Evolutionary conservation across 2,797 vertebrate genomes (phyloP), one percentile per base, ranked within the genome.

Genomic region (Microctenopoma lineatum): DNA sequence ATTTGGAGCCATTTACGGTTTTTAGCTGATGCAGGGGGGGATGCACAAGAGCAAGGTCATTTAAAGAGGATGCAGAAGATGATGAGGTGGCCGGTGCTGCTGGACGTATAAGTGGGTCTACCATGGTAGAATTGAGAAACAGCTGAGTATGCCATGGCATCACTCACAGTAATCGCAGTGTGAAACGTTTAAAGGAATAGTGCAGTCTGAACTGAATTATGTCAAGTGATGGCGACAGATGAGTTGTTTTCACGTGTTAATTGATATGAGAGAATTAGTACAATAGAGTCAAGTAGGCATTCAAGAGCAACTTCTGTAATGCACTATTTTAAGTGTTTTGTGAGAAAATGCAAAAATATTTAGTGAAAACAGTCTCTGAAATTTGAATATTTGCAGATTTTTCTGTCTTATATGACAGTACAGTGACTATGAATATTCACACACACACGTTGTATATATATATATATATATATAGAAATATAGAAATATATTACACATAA

Each of bases 1-100:
- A 74, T 87, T 91, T 85, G 76, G 83, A 86, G 83, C 60, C 68
- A 88, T 90, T 91, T 87, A 80, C 83, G 79, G 75, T 78, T 73
- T 46, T 79, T 79, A 72, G 80, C 82, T 50, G 62, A 80, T 51
- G 70, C 79, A 72, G 77, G 57, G 76, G 68, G 66, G 68, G 75
- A 65, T 36, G 8, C 44, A 70, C 59, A 62, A 69, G 71, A 79
- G 81, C 65, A 86, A 90, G 89, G 89, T 89, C 84, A 81, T 80
- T 77, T 77, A 73, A 74, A 85, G 75, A 87, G 79, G 86, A 89
- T 77, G 84, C 73, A 75, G 71, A 83, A 85, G 79, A 81, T 75
- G 85, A 87, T 77, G 86, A 85, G 80, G 85, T 66, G 65, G 77
- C 67, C 71, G 16, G 58, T 6, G 55, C 56, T 6, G 55, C 56